Evolutionary conservation across 2,113 vertebrate species (phyloP).

Genomic region (Anser brachyrhynchus): DNA sequence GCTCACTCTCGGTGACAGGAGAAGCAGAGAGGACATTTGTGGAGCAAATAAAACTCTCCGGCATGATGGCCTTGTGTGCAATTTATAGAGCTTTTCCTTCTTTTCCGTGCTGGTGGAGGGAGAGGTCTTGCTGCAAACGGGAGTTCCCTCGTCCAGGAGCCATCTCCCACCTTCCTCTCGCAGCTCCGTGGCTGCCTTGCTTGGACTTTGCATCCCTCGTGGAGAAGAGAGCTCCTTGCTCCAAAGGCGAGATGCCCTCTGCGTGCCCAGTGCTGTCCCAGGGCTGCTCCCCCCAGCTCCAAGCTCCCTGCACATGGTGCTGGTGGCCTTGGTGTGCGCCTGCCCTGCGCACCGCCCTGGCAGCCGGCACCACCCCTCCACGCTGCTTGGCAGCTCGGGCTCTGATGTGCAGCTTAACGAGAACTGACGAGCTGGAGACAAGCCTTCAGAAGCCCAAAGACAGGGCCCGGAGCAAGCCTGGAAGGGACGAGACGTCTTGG

Average conservation of each 20-base stretch:
- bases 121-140: neutral
- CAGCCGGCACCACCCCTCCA: neutral
- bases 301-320: neutral
- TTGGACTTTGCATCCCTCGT: no score
- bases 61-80: neutral
- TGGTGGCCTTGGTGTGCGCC: neutral
- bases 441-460: slow-evolving; percentile 36
- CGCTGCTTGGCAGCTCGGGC: neutral
- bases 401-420: neutral
- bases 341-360: accelerated
- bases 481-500: neutral
- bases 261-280: no score
- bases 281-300: neutral
- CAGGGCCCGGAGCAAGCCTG: slow-evolving; percentile 16
- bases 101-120: neutral
- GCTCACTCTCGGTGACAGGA: accelerated
- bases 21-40: accelerated
- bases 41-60: accelerated
- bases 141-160: accelerated
- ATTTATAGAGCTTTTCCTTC: neutral
- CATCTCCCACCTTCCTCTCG: accelerated
- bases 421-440: neutral
- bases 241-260: neutral
- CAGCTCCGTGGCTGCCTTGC: neutral
- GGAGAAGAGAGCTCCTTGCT: no score